Evolutionary conservation across 2,888 invertebrate genomes (phyloP).

Genomic region (Ophraella communa): DNA sequence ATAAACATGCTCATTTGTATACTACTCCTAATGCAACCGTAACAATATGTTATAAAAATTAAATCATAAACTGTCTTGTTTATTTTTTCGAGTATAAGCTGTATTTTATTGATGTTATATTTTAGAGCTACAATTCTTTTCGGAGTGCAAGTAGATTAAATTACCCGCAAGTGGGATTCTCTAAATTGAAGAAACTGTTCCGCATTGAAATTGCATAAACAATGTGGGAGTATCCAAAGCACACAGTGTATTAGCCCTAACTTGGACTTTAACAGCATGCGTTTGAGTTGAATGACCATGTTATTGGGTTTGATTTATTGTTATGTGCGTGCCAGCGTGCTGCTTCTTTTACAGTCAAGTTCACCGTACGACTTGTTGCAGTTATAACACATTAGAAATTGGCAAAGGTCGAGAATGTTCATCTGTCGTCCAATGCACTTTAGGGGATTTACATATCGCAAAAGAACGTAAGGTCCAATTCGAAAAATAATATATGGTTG

Average conservation of each 20-base stretch:
- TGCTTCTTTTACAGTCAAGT: constrained; percentile 20
- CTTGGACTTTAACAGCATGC: constrained; percentile 23
- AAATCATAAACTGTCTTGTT: no score
- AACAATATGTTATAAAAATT: no score
- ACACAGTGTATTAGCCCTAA: constrained; percentile 7
- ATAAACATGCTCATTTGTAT: no score
- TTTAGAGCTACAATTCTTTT: no score
- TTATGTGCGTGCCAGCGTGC: constrained; percentile 11
- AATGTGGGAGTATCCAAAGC: constrained; percentile 34
- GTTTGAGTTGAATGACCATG: constrained; percentile 41
- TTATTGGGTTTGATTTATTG: constrained; percentile 39
- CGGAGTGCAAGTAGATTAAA: not conserved
- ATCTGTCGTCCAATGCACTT: not conserved
- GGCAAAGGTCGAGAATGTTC: constrained; percentile 11
- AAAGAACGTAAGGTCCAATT: not conserved
- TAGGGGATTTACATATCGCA: not conserved
- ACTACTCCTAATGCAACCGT: no score
- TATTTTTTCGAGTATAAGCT: no score
- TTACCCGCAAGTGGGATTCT: not conserved
- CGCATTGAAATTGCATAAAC: constrained; percentile 35
- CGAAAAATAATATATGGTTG: no score
- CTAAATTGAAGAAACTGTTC: constrained; percentile 15
- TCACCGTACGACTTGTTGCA: constrained; percentile 26
- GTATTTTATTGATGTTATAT: no score
- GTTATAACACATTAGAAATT: constrained; percentile 21